phyloP scores from a whole-genome alignment of 1,140 invertebrate species.

The Alviniconcha marisindica region DNA sequence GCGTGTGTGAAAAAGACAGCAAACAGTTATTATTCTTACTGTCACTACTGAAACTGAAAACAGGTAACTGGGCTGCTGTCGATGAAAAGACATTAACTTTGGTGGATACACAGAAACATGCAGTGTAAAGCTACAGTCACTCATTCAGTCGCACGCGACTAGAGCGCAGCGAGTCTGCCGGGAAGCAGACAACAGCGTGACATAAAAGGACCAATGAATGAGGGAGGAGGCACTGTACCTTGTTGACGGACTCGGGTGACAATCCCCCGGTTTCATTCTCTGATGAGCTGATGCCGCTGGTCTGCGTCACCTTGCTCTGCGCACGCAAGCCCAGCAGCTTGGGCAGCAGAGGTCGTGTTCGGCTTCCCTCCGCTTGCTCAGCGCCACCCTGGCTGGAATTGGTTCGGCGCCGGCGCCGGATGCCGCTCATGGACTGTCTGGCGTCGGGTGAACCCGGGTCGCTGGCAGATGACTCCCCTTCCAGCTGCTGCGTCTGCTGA shows the following conservation, averaged over 20 bases:
- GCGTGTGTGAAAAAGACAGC: too few species aligned
- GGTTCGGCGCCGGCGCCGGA: constrained; percentile 39
- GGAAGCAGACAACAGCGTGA: too few species aligned
- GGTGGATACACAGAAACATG: too few species aligned
- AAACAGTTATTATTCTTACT: too few species aligned
- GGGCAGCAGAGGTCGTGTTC: constrained; percentile 33
- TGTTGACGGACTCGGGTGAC: constrained; percentile 43
- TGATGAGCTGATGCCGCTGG: constrained; percentile 45
- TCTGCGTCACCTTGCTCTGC: constrained; percentile 21
- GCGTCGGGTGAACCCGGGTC: constrained; percentile 36
- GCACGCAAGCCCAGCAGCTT: constrained; percentile 39
- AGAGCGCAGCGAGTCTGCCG: too few species aligned
- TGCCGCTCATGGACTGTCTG: neutral
- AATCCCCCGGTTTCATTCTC: constrained; percentile 46
- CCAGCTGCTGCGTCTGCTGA: constrained; percentile 22
- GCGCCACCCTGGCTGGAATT: constrained; percentile 36
- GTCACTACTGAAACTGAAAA: too few species aligned
- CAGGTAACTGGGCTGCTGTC: too few species aligned
- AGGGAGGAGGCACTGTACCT: constrained; percentile 41
- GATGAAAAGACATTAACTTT: too few species aligned
- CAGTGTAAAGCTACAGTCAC: too few species aligned
- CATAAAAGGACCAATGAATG: too few species aligned
- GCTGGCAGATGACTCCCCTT: constrained; percentile 36
- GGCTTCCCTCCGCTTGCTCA: constrained; percentile 3
- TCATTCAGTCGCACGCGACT: too few species aligned